Conservation (phyloP, 2,797 vertebrate species). For the Tadarida brasiliensis region DNA sequence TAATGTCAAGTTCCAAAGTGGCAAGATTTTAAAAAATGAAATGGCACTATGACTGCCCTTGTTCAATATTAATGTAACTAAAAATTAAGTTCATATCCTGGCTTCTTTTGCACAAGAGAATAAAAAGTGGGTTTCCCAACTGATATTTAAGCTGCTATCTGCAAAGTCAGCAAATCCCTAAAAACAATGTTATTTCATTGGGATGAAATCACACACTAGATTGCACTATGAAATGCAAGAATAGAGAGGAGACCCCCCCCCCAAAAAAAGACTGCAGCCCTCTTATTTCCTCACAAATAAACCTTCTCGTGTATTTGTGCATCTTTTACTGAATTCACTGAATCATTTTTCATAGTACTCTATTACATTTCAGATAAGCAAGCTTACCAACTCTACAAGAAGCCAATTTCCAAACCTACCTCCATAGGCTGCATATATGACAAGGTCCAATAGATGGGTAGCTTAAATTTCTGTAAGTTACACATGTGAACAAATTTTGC, state of each 20-base stretch:
- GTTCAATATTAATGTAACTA: constrained; percentile 21
- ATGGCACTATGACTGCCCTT: not conserved
- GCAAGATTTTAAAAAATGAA: constrained; percentile 34
- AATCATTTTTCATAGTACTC: constrained; percentile 20
- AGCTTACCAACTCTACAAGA: constrained; percentile 24
- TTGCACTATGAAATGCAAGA: not conserved
- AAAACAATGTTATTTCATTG: constrained; percentile 1
- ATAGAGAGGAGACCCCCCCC: too few species aligned
- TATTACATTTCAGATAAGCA: not conserved
- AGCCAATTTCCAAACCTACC: not conserved
- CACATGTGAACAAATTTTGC: constrained; percentile 12
- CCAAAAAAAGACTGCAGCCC: not conserved
- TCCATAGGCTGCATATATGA: not conserved
- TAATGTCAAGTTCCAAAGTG: not conserved
- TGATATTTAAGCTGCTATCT: constrained; percentile 13
- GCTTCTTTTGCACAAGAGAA: constrained; percentile 23
- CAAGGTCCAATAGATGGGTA: not conserved
- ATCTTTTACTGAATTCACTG: constrained; percentile 35
- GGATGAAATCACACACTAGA: constrained; percentile 27
- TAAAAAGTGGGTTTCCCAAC: constrained; percentile 5
- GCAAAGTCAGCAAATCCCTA: constrained; percentile 41
- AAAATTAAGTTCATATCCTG: constrained; percentile 49
- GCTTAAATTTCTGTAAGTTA: constrained; percentile 5
- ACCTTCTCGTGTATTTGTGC: not conserved
- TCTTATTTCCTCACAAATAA: constrained; percentile 27